Evolutionary conservation across 2,113 vertebrate genomes (phyloP), one percentile per base, ranked within the genome.

Genomic region (Melanotaenia duboulayi): DNA sequence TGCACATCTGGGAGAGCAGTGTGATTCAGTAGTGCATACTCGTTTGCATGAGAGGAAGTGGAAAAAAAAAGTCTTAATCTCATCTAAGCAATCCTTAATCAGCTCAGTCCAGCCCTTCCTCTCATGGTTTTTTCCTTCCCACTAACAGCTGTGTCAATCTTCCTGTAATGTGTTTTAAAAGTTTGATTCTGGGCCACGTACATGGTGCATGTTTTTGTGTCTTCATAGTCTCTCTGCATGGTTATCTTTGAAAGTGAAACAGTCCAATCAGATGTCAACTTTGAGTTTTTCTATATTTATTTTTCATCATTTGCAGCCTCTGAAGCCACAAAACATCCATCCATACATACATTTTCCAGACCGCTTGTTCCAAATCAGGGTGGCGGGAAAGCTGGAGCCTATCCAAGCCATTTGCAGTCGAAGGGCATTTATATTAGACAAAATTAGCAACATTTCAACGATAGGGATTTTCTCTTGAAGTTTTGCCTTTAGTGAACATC

Each of bases 61-160:
- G 22, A 12, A 59, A 51, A 56, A 61, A 52, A 71, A 66, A 35
- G 59, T 48, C 48, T 71, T 87, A 74, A 82, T 89, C 83, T 85
- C 74, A 82, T 89, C 71, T 65, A 78, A 62, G 71, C 82, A 82
- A 71, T 79, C 52, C 76, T 86, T 87, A 88, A 92, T 90, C 90
- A 88, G 78, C 25, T 39, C 50, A 55, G 57, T 60, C 57, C 89
- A 88, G 86, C 65, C 56, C 72, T 86, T 81, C 71, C 78, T 66
- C 64, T 72, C 19, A 78, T 69, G 54, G 44, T 58, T 48, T 14
- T 44, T 48, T 9, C 1, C 90, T 90, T 90, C 82, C 37, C 73
- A 55, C 78, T 9, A 7, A 35, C 56, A 81, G 78, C 85, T 61
- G 70, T 39, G 28, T 39, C 20, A 74, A 65, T 70, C 19, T 51